Base-by-base conservation (phyloP, 2,797 vertebrate species). In the Distichodus sexfasciatus region DNA sequence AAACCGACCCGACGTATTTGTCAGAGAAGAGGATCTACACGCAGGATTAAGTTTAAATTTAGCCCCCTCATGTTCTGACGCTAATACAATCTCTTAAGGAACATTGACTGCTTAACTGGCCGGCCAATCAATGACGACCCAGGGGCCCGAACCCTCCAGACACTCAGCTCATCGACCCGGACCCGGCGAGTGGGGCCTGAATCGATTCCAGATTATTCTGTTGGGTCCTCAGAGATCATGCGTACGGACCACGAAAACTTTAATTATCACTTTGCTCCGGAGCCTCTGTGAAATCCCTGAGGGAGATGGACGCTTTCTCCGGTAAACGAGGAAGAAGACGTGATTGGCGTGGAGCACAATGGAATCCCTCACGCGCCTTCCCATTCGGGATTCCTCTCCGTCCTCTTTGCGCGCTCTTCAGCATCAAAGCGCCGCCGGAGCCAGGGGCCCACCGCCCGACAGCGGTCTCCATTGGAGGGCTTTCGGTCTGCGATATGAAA, bases 201-300 rank as follows among this genome's bases (percentile, higher is more conserved):
- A 60, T 63, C 9, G 35, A 66, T 26, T 28, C 11, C 36, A 11
- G 9, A 46, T 62, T 23, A 62, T 61, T 63, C 63, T 4, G 31
- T 33, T 15, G 8, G 43, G 50, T 23, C 36, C 8, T 0, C n/a
- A 8, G 0, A 23, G 28, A 38, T 61, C 36, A 62, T 57, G 35
- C 67, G 23, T 36, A 40, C n/a, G 53, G 15, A 35, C 31, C 41
- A 40, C 6, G 47, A 47, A 23, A 24, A 55, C 31, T 64, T 10
- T 54, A 77, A 66, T 70, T 61, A 58, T 55, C 57, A 51, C 31
- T 33, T 66, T 44, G 29, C 47, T 43, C 9, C 21, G n/a, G 17
- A 19, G 26, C 53, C 43, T 43, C 33, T 5, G n/a, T n/a, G n/a
- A 28, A 72, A 21, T 44, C 38, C 70, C 63, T 28, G 19, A 23